Conservation (phyloP, 2,797 vertebrate species). For the Aphelocoma californica region DNA sequence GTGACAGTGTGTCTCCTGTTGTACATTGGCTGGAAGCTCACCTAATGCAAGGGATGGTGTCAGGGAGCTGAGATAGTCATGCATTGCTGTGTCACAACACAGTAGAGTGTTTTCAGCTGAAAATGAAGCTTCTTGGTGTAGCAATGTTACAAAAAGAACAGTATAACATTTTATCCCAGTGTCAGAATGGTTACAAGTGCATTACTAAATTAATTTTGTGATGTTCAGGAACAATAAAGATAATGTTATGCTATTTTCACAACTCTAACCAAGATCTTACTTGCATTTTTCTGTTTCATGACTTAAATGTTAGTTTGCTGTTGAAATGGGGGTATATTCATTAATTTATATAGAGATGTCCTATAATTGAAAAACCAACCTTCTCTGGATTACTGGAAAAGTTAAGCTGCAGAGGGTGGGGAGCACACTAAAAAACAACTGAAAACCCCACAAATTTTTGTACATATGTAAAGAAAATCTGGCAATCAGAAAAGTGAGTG, state of each 20-base stretch:
- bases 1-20: background rate
- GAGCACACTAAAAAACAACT: background rate
- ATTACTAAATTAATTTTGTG: background rate
- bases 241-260: background rate
- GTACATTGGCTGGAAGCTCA: background rate
- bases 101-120: background rate
- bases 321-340: background rate
- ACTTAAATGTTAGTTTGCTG: background rate
- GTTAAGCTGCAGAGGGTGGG: background rate
- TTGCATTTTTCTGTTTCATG: background rate
- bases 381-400: background rate
- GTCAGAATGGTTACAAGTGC: background rate
- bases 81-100: background rate
- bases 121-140: background rate
- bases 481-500: background rate
- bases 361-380: background rate
- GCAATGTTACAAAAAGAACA: background rate
- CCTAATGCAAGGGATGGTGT: background rate
- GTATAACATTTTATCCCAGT: background rate
- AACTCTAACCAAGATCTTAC: background rate
- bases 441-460: background rate
- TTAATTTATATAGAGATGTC: background rate
- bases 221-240: background rate
- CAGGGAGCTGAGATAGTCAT: fast-evolving
- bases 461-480: background rate